phyloP scores from a whole-genome alignment of 2,888 invertebrate genomes.

The Nasonia oneida region DNA sequence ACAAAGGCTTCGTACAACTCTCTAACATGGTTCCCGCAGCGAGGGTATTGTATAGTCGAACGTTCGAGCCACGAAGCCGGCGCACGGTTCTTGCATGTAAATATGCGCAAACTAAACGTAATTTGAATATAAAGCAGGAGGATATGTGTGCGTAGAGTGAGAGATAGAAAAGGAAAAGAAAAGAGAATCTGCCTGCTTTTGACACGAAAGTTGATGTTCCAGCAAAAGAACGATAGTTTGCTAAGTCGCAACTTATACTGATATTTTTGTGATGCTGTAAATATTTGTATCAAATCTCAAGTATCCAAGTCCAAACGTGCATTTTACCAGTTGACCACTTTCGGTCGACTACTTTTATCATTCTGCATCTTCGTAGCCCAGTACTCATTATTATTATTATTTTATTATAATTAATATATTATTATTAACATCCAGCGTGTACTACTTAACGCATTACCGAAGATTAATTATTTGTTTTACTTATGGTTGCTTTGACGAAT shows the following conservation, averaged over 20 bases:
- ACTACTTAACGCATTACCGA: slow-evolving; percentile 42
- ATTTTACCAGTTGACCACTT: background rate
- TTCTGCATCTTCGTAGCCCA: background rate
- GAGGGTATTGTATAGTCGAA: slow-evolving; percentile 58
- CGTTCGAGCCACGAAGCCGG: slow-evolving; percentile 42
- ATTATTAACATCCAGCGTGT: background rate
- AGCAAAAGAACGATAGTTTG: slow-evolving; percentile 62
- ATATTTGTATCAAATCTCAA: slow-evolving; percentile 61
- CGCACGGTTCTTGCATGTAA: slow-evolving; percentile 61
- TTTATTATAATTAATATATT: background rate
- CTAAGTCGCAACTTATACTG: slow-evolving; percentile 65
- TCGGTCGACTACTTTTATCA: slow-evolving; percentile 24
- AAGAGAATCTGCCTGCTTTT: slow-evolving; percentile 45
- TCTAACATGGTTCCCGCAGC: slow-evolving; percentile 55
- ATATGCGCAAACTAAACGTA: slow-evolving; percentile 63
- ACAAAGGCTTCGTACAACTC: slow-evolving; percentile 23
- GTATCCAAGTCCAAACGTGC: slow-evolving; percentile 21
- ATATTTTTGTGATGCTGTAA: slow-evolving; percentile 73
- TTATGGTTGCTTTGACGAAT: slow-evolving; percentile 41
- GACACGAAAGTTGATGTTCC: slow-evolving; percentile 30
- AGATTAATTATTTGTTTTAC: slow-evolving; percentile 42
- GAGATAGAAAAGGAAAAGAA: slow-evolving; percentile 13
- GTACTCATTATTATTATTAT: background rate
- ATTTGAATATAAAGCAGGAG: slow-evolving; percentile 59
- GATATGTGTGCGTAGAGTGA: slow-evolving; percentile 24